phyloP scores from a whole-genome alignment of 2,113 vertebrate species.

The Sapajus apella region DNA sequence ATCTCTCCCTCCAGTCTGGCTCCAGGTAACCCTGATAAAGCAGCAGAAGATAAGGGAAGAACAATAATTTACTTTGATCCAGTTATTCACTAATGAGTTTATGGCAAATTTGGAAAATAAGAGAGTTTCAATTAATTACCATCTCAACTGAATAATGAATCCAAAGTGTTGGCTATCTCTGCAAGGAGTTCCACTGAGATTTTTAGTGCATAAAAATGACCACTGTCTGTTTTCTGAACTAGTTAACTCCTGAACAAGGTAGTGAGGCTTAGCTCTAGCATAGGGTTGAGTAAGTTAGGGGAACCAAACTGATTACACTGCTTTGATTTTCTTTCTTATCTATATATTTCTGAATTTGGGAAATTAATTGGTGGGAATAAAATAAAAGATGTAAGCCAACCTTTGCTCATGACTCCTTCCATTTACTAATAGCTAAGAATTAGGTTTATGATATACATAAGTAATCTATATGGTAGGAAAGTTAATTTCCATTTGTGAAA shows the following conservation, averaged over 20 bases:
- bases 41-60: background rate
- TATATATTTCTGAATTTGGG: constrained; percentile 17
- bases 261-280: background rate
- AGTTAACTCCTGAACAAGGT: background rate
- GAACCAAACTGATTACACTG: background rate
- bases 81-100: background rate
- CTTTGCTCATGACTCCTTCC: background rate
- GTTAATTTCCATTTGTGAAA: background rate
- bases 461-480: background rate
- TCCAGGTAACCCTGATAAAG: background rate
- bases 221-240: background rate
- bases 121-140: background rate
- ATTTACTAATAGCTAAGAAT: background rate
- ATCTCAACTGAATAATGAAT: background rate
- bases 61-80: background rate
- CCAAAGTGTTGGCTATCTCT: background rate
- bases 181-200: background rate
- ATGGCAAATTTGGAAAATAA: background rate
- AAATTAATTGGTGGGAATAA: background rate
- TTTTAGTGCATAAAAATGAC: background rate
- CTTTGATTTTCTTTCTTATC: background rate
- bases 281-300: background rate
- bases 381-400: background rate
- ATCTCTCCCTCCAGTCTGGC: background rate
- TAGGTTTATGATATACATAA: background rate